Evolutionary conservation across 2,888 invertebrate species (phyloP).

Genomic region (Hypercompe scribonia): DNA sequence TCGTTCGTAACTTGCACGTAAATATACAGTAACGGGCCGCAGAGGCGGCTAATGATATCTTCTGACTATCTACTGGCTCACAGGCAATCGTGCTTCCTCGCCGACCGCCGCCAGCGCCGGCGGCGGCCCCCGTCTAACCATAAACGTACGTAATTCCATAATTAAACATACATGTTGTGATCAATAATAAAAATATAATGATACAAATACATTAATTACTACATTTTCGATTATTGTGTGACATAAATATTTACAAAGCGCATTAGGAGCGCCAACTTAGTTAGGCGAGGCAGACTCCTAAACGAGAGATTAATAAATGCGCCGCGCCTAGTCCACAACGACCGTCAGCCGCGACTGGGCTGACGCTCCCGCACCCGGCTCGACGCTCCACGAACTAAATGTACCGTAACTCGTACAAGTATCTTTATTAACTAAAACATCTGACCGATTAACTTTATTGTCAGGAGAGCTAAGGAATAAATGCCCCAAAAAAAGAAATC

Average conservation of each 20-base stretch:
- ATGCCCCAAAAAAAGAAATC: constrained; percentile 77
- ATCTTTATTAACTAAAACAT: constrained; percentile 84
- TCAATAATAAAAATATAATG: constrained; percentile 87
- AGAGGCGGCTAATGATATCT: constrained; percentile 60
- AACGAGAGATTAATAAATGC: constrained; percentile 64
- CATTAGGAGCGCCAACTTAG: constrained; percentile 77
- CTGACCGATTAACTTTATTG: constrained; percentile 69
- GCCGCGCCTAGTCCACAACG: constrained; percentile 46
- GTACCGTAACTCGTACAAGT: constrained; percentile 60
- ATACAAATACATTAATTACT: constrained; percentile 86
- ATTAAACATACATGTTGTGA: constrained; percentile 84
- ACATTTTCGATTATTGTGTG: constrained; percentile 86
- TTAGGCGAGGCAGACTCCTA: constrained; percentile 80
- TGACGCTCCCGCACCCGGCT: constrained; percentile 14
- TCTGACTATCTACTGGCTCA: constrained; percentile 66
- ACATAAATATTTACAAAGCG: constrained; percentile 87
- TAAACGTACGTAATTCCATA: constrained; percentile 70
- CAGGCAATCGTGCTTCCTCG: constrained; percentile 56
- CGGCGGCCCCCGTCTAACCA: constrained; percentile 59
- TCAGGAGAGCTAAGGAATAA: constrained; percentile 80
- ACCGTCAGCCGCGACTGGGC: constrained; percentile 12
- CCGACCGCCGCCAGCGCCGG: constrained; percentile 34
- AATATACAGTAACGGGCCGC: constrained; percentile 73
- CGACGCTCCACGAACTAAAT: constrained; percentile 44
- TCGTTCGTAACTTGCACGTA: constrained; percentile 74